Evolutionary conservation across 1,140 invertebrate species (phyloP), one percentile per base, ranked within the genome.

Genomic region (Eumeta japonica): DNA sequence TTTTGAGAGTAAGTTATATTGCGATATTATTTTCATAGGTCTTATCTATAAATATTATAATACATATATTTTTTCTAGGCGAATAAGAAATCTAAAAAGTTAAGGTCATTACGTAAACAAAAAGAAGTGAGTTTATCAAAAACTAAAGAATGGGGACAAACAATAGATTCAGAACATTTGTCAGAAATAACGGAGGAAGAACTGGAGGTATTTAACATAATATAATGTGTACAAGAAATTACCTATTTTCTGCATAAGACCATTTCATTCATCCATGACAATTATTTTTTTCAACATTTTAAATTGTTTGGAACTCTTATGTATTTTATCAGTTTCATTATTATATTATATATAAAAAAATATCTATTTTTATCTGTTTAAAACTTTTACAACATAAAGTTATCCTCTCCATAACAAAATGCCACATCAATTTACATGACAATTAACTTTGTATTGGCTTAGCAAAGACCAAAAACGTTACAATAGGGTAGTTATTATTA

Each of bases 181-280:
- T 97, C 94, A 2, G 94, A 97, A 75, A 82, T 94, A 9, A 97
- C 94, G 0, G 94, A 97, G 68, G 93, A 96, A 57, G 94, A 97
- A 71, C 84, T 90, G 73, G 90, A 94, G 66, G 85, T 88, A 29
- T 79, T 82, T 62, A n/a, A n/a, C n/a, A n/a, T n/a, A n/a, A n/a
- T 80, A 80, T 65, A 47, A 79, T 2, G 45, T 24, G n/a, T 24
- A 24, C n/a, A 24, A 24, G 20, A n/a, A 24, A n/a, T 24, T 24
- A n/a, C 20, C n/a, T 24, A 24, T 24, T 24, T 7, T 7, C 20
- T 24, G n/a, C 7, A 7, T 24, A 7, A 7, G 7, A n/a, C 7
- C n/a, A n/a, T 7, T 24, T 24, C n/a, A 24, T 24, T 24, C 7
- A 24, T 24, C n/a, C 20, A 7, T 24, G 20, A 7, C 20, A 7